Base-by-base conservation (phyloP, 2,113 vertebrate species). In the Ameiurus melas region DNA sequence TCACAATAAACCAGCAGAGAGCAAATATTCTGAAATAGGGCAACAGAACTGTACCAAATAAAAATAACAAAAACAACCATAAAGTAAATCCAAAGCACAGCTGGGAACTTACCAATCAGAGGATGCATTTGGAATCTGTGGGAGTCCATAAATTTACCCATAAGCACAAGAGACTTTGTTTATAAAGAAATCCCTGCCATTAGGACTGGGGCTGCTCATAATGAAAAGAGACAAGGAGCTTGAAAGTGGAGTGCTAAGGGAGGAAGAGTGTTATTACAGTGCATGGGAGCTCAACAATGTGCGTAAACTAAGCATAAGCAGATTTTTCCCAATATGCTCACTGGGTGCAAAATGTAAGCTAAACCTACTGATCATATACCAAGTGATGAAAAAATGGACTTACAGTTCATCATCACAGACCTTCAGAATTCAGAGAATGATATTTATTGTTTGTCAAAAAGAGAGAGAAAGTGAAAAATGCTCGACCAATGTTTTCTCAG, bases 91-190 rank as follows among this genome's bases (percentile, higher is more conserved):
- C 14, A 79, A 84, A 85, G 86, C 30, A 39, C 51, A 20, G 27
- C 25, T 75, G 27, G 25, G 57, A 58, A 36, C 64, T 80, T 68
- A 71, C 36, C 39, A 68, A 73, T 27, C 27, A 68, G 39, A 62
- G 20, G 30, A 78, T 86, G 66, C 68, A n/a, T 86, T 77, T 83
- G 85, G 80, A 79, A 62, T 64, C 22, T 22, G 25, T 2, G 2
- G 17, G 16, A 79, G 14, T 47, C 83, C 60, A 58, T 86, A 84
- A 84, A 87, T 84, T 66, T 60, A 53, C 12, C 30, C 58, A 55
- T 57, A 12, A 79, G 51, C 70, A 36, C 19, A 36, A 39, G 6
- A 17, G 33, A 64, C 25, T n/a, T 47, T 51, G 70, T 78, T 75
- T 62, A 33, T 70, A 75, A 57, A 75, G 30, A 53, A 71, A 53